phyloP scores from a whole-genome alignment of 2,113 vertebrate genomes.

The Tetrax tetrax region DNA sequence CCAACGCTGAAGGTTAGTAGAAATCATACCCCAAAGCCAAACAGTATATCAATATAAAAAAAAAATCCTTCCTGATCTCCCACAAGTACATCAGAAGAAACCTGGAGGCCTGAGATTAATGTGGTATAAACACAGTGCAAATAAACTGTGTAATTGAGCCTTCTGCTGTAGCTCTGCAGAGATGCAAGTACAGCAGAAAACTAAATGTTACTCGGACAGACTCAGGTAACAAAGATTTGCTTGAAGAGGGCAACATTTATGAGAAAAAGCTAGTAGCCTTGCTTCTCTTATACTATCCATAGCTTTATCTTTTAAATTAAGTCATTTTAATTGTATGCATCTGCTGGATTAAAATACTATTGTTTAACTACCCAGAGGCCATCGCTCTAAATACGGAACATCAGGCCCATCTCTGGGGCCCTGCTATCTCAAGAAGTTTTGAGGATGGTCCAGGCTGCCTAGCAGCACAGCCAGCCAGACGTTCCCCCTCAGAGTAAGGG shows the following conservation, averaged over 20 bases:
- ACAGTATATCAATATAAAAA: neutral
- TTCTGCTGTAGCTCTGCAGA: neutral
- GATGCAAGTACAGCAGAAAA: neutral
- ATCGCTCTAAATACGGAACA: neutral
- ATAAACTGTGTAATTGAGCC: neutral
- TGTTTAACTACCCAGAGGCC: neutral
- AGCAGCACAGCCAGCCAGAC: neutral
- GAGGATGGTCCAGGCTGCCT: neutral
- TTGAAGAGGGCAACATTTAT: neutral
- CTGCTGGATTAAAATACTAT: accelerated
- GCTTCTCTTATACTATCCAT: neutral
- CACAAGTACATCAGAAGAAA: neutral
- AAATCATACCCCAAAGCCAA: neutral
- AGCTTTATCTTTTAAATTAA: neutral
- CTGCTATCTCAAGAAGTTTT: neutral
- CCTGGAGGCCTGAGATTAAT: neutral
- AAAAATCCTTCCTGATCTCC: neutral
- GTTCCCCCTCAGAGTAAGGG: neutral
- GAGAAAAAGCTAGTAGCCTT: neutral
- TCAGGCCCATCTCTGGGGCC: neutral
- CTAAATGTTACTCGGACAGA: neutral
- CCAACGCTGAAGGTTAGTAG: neutral
- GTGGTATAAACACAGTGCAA: neutral
- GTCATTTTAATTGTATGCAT: neutral
- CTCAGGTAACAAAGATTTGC: neutral